Percentiles rank a stretch among this genome's conserved stretches.
Evolutionary conservation across 1,140 invertebrate genomes (phyloP).

Genomic region (Gryllus bimaculatus): DNA sequence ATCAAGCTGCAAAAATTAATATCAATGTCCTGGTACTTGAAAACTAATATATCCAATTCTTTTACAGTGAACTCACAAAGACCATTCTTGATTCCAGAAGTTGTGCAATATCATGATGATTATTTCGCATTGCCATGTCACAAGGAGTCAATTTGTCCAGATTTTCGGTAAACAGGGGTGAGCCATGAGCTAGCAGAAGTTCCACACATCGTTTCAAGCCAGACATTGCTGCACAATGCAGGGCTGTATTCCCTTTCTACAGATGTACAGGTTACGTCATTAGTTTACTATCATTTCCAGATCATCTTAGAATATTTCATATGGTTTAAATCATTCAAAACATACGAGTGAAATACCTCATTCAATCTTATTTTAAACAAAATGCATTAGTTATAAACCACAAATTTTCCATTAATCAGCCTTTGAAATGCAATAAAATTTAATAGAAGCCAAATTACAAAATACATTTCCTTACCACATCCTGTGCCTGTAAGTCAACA

Average conservation of each 20-base stretch:
- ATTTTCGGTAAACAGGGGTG: conserved; percentile 54
- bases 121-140: conserved; percentile 50
- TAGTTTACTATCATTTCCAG: no score
- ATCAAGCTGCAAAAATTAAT: no score
- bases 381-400: not conserved
- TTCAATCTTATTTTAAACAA: not conserved
- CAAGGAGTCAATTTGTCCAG: conserved; percentile 51
- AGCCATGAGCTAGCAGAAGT: conserved; percentile 47
- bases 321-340: not conserved
- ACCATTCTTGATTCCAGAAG: conserved; percentile 60
- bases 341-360: not conserved
- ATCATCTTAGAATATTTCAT: no score
- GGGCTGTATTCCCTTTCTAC: conserved; percentile 55
- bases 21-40: no score
- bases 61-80: conserved; percentile 44
- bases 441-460: not conserved
- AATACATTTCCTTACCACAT: conserved; percentile 39
- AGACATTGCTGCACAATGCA: conserved; percentile 54
- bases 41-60: no score
- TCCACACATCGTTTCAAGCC: conserved; percentile 56
- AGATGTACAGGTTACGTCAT: conserved; percentile 18
- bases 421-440: not conserved
- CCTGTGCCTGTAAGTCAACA: conserved; percentile 47
- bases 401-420: not conserved
- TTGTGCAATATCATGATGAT: conserved; percentile 51